phyloP scores from a whole-genome alignment of 2,113 vertebrate genomes.

The Silurus glanis region DNA sequence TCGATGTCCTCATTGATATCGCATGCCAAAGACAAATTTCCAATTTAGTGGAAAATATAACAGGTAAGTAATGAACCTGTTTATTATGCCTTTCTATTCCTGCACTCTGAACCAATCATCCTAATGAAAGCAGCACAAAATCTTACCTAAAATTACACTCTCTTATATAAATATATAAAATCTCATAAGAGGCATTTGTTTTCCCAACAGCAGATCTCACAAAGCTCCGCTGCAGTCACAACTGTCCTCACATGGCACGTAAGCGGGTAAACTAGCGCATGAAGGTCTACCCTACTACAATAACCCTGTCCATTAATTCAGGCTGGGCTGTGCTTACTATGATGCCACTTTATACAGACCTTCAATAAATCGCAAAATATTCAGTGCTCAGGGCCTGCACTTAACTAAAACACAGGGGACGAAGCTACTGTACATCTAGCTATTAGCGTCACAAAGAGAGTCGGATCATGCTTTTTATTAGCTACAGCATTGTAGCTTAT shows the following conservation, averaged over 20 bases:
- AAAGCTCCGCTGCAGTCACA: not conserved
- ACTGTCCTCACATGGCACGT: not conserved
- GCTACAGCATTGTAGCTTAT: too few relatives aligned
- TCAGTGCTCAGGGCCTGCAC: slow-evolving; percentile 10
- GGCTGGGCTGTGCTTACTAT: not conserved
- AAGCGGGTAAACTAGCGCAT: not conserved
- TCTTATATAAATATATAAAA: too few relatives aligned
- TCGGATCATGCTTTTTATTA: not conserved
- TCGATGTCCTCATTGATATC: too few relatives aligned
- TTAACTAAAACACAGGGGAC: not conserved
- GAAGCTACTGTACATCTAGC: not conserved
- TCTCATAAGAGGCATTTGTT: not conserved
- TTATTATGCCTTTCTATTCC: not conserved
- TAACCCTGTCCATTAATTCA: not conserved
- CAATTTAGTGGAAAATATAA: too few relatives aligned
- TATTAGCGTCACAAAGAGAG: not conserved
- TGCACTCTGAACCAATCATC: not conserved
- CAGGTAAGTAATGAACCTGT: too few relatives aligned
- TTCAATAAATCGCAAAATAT: slow-evolving; percentile 37
- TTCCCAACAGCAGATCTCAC: not conserved
- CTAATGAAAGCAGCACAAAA: not conserved
- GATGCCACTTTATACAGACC: slow-evolving; percentile 3
- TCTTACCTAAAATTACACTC: too few relatives aligned
- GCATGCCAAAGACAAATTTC: too few relatives aligned
- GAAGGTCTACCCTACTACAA: slow-evolving; percentile 12